Conservation (phyloP, 1,140 invertebrate species). For the Zaprionus davidi region DNA sequence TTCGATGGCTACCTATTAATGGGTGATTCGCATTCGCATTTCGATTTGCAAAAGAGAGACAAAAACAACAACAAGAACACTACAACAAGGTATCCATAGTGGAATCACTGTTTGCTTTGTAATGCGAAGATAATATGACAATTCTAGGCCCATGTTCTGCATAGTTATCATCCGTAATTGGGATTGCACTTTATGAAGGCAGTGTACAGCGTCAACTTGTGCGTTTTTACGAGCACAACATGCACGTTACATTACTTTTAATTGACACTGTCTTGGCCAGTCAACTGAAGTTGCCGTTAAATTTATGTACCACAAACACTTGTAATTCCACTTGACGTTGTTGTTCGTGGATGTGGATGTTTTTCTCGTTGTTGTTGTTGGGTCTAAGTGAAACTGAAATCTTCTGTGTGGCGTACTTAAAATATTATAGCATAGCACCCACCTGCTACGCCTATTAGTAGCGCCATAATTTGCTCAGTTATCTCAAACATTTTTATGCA, state of each 20-base stretch:
- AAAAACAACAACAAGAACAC: neutral
- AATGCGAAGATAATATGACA: constrained; percentile 56
- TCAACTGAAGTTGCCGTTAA: constrained; percentile 30
- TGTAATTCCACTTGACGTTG: neutral
- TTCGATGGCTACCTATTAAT: constrained; percentile 74
- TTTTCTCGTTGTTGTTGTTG: neutral
- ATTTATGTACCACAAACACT: constrained; percentile 9
- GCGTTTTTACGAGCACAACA: constrained; percentile 69
- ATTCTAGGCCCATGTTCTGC: constrained; percentile 24
- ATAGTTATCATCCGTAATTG: constrained; percentile 51
- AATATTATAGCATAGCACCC: neutral
- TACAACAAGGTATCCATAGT: neutral
- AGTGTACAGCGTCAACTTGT: constrained; percentile 24
- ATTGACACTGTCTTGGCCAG: constrained; percentile 51
- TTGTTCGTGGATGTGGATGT: neutral
- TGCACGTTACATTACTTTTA: constrained; percentile 69
- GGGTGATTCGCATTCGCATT: constrained; percentile 67
- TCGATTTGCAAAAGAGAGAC: constrained; percentile 17
- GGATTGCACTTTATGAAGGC: constrained; percentile 57
- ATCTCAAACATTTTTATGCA: constrained; percentile 17
- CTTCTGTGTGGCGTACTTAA: neutral
- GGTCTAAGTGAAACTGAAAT: constrained; percentile 14
- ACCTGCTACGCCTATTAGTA: neutral
- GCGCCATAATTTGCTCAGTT: constrained; percentile 2
- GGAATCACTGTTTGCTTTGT: constrained; percentile 24